A percentile compares a stretch with the other conserved stretches of the same genome.
phyloP scores from a whole-genome alignment of 2,113 vertebrate genomes.

The Australoheros scitulus region DNA sequence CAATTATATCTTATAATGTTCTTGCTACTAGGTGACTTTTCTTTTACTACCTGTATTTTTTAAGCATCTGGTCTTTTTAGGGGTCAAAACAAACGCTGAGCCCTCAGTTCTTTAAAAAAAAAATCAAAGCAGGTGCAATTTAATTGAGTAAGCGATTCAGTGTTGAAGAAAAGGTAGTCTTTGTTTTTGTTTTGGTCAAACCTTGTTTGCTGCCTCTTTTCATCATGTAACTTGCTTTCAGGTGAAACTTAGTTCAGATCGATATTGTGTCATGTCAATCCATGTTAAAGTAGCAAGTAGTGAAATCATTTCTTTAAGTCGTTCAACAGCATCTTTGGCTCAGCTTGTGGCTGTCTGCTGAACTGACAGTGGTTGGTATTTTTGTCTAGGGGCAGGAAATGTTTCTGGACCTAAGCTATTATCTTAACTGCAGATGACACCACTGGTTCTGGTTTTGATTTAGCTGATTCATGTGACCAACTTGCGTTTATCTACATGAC shows the following conservation, averaged over 20 bases:
- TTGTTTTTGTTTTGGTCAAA: background rate
- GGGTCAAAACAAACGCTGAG: background rate
- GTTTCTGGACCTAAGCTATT: conserved; percentile 9
- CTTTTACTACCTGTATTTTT: background rate
- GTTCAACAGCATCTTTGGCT: background rate
- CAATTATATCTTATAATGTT: background rate
- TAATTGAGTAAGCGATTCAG: too few relatives aligned
- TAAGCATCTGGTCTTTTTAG: background rate
- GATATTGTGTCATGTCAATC: conserved; percentile 10
- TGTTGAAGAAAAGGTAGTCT: too few relatives aligned
- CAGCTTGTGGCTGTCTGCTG: background rate
- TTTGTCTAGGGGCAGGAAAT: background rate
- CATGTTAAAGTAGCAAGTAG: background rate
- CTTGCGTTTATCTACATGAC: conserved; percentile 8
- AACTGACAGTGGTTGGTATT: background rate
- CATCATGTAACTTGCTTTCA: background rate
- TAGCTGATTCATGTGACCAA: background rate
- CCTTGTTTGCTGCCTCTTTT: background rate
- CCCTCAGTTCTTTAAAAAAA: background rate
- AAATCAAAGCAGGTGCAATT: too few relatives aligned
- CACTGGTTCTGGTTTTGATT: background rate
- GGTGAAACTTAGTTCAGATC: background rate
- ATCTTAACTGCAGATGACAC: conserved; percentile 17
- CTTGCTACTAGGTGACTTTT: background rate
- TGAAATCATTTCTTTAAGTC: background rate